phyloP scores from a whole-genome alignment of 2,113 vertebrate species.

The Sclerurus mexicanus region DNA sequence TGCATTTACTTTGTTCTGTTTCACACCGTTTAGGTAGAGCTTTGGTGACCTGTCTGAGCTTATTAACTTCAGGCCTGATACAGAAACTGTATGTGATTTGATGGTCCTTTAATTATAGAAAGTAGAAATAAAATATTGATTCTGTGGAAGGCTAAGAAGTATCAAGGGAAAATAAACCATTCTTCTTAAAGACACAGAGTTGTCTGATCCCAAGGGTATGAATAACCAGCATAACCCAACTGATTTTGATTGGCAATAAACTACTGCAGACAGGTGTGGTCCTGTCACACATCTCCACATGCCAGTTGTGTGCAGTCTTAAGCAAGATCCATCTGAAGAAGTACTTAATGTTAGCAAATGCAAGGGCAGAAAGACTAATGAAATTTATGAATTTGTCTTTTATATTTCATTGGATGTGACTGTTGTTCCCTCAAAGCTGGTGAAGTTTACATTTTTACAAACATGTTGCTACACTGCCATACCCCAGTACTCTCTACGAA shows the following conservation, averaged over 20 bases:
- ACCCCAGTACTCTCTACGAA: not conserved
- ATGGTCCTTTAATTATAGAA: not conserved
- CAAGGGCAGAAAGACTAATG: not conserved
- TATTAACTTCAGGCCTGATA: not conserved
- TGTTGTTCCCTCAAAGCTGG: not conserved
- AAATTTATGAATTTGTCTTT: not conserved
- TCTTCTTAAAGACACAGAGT: not conserved
- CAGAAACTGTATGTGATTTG: not conserved
- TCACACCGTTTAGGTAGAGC: not conserved
- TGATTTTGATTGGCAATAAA: not conserved
- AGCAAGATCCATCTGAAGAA: not conserved
- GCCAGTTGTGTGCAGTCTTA: not conserved
- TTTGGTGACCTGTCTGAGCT: not conserved
- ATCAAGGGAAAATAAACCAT: not conserved
- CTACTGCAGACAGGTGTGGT: not conserved
- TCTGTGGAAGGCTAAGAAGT: not conserved
- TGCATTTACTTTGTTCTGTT: not conserved
- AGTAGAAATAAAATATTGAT: not conserved
- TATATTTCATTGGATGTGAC: not conserved
- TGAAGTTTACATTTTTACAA: not conserved
- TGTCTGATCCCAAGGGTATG: not conserved
- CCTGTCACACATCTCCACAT: not conserved
- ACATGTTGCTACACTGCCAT: not conserved
- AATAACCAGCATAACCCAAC: not conserved
- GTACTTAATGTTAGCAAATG: not conserved